Evolutionary conservation across 2,113 vertebrate genomes (phyloP).

Genomic region (Lontra canadensis): DNA sequence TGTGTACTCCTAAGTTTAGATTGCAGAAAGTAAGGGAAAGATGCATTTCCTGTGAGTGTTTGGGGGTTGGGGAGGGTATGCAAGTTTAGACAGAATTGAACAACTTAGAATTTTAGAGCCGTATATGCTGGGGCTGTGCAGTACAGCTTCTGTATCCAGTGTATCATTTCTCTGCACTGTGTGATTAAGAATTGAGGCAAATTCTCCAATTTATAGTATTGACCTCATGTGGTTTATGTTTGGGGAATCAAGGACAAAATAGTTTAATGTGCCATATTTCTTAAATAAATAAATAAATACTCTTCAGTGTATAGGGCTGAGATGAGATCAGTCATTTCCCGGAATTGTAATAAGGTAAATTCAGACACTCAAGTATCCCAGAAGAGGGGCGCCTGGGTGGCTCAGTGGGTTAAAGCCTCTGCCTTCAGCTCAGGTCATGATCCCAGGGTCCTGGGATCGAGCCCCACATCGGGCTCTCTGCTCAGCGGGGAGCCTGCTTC

Average conservation of each 20-base stretch:
- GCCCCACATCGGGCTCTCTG: no score
- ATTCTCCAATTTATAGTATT: neutral
- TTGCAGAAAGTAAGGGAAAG: neutral
- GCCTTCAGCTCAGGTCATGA: no score
- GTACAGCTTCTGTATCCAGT: neutral
- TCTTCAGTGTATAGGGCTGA: neutral
- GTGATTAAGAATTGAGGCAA: neutral
- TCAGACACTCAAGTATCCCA: constrained; percentile 92
- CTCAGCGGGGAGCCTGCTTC: no score
- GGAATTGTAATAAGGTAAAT: constrained; percentile 91
- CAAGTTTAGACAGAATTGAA: neutral
- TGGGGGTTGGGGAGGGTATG: no score
- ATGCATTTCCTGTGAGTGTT: neutral
- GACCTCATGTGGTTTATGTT: neutral
- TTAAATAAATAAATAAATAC: neutral
- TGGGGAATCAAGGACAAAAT: neutral
- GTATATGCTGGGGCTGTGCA: neutral
- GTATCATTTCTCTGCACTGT: neutral
- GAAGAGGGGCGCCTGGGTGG: no score
- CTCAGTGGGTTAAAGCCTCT: no score
- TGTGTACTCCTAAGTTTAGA: neutral
- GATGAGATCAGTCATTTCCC: constrained; percentile 82
- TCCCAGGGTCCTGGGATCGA: no score
- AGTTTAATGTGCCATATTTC: neutral
- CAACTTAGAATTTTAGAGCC: neutral